These are phyloP conservation scores for Diaphora mendica DNA, from an alignment of 2,888 invertebrate species.

Conservation along the genomic window DNA sequence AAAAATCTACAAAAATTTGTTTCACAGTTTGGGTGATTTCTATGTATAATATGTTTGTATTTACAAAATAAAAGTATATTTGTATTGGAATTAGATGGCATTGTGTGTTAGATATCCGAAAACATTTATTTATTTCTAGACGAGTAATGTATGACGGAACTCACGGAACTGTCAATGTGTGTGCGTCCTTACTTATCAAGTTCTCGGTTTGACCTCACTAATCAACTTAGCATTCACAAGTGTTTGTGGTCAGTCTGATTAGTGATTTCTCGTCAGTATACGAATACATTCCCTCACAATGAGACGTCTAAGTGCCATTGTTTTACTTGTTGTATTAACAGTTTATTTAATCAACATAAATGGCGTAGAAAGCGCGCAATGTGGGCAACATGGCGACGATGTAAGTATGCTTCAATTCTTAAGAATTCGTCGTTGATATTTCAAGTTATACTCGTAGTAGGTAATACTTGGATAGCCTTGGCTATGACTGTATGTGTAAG, in stretches of 20 bases:
- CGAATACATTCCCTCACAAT: neutral
- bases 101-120: no score
- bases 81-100: no score
- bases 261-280: neutral
- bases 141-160: neutral
- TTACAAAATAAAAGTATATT: no score
- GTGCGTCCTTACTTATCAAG: neutral
- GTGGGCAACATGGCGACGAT: neutral
- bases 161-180: neutral
- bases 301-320: slow-evolving; percentile 11
- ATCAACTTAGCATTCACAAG: slow-evolving; percentile 12
- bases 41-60: no score
- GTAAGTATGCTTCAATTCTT: neutral
- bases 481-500: neutral
- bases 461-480: neutral
- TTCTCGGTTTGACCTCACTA: slow-evolving; percentile 12
- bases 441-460: neutral
- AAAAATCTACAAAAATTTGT: no score
- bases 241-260: neutral
- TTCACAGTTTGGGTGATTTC: no score
- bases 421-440: neutral
- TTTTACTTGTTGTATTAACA: neutral
- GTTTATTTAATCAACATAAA: slow-evolving; percentile 10
- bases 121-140: neutral
- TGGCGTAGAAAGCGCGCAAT: slow-evolving; percentile 4